These are phyloP conservation scores for Tetragonula carbonaria DNA, from an alignment of 2,888 invertebrate species.

Conservation along the genomic window DNA sequence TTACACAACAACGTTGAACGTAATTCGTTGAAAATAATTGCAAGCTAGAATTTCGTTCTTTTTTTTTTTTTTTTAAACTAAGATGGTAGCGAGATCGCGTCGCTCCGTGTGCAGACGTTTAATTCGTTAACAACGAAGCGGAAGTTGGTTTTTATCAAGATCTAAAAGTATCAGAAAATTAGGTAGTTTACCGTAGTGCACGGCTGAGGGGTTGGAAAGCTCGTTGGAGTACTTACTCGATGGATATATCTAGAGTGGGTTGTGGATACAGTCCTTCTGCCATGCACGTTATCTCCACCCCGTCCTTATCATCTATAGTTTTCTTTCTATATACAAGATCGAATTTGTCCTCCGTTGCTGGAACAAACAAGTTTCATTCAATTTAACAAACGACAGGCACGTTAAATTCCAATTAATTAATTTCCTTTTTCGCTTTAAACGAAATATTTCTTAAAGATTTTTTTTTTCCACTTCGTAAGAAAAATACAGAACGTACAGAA, in stretches of 20 bases:
- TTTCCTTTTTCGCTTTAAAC: too few species aligned
- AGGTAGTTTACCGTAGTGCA: constrained; percentile 21
- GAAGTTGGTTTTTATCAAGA: background rate
- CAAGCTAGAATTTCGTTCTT: background rate
- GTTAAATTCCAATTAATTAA: background rate
- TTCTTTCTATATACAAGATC: constrained; percentile 76
- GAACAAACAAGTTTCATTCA: constrained; percentile 62
- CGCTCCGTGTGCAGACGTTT: background rate
- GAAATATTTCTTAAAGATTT: too few species aligned
- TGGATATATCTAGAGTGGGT: constrained; percentile 80
- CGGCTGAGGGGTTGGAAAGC: constrained; percentile 18
- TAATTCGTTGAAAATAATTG: background rate
- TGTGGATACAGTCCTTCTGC: constrained; percentile 80
- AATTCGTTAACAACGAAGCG: constrained; percentile 23
- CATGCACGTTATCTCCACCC: constrained; percentile 78
- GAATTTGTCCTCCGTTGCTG: constrained; percentile 80
- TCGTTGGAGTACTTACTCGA: constrained; percentile 78
- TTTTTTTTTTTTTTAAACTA: background rate
- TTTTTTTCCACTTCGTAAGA: too few species aligned
- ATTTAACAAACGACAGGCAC: background rate
- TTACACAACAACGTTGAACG: too few species aligned
- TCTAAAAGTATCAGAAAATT: constrained; percentile 38
- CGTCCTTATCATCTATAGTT: constrained; percentile 74
- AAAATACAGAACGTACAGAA: background rate
- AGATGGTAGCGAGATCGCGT: background rate